Evolutionary conservation across 2,888 invertebrate genomes (phyloP).

Genomic region (Cerceris ruficornis): DNA sequence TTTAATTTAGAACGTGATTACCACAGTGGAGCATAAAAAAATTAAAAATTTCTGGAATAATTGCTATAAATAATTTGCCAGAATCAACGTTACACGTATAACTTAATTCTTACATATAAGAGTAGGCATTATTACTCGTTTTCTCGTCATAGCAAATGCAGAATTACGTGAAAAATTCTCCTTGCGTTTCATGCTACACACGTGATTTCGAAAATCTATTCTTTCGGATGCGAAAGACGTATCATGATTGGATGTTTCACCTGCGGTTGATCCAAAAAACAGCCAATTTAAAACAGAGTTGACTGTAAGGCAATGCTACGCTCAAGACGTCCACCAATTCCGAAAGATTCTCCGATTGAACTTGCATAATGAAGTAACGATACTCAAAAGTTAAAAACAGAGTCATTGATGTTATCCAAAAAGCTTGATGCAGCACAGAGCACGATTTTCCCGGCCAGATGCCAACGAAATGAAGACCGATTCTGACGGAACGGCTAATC

Average conservation of each 20-base stretch:
- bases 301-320: constrained; percentile 25
- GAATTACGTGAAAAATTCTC: no score
- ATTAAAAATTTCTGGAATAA: no score
- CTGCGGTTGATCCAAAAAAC: constrained; percentile 28
- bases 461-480: constrained; percentile 37
- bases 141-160: no score
- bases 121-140: no score
- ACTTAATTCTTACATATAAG: no score
- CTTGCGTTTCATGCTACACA: no score
- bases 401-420: constrained; percentile 11
- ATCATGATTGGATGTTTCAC: constrained; percentile 29
- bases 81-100: no score
- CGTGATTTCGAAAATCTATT: no score
- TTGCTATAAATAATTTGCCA: no score
- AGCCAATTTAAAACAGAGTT: constrained; percentile 35
- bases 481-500: constrained; percentile 34
- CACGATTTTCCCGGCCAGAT: constrained; percentile 40
- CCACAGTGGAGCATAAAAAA: no score
- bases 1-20: no score
- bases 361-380: constrained; percentile 34
- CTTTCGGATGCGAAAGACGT: not conserved
- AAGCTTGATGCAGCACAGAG: constrained; percentile 18
- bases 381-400: constrained; percentile 45
- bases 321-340: constrained; percentile 38
- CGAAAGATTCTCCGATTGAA: constrained; percentile 1